Base-by-base conservation (phyloP, 2,888 invertebrate genomes). In the Hypena proboscidalis region DNA sequence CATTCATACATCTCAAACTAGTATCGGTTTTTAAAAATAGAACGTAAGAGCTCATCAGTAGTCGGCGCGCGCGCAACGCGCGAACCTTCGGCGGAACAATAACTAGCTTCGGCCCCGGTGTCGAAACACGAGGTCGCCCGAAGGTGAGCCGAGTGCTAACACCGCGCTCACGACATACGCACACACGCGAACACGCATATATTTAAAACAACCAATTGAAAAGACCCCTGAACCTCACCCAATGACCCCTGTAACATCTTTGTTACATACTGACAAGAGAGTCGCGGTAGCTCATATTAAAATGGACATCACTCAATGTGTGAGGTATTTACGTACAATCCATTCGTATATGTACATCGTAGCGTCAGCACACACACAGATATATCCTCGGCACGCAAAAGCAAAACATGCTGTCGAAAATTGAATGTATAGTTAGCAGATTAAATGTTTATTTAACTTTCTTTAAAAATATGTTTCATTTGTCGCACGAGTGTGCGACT, bases 111-210 rank as follows among this genome's bases (percentile, higher is more conserved):
- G 67, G 74, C 65, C 68, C 70, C 73, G 74, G 72, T 86, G 86
- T 86, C 81, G 87, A 89, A 83, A 86, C 85, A 69, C 88, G 90
- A 89, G 90, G 90, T 90, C 90, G 86, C 69, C 65, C 83, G 88
- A 88, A 90, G 89, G 90, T 90, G 89, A 90, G 69, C 74, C 78
- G 78, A 82, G 74, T 74, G 80, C 81, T 83, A 83, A 85, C 85
- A 80, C 80, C 73, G 67, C 73, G 69, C 77, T 80, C 88, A 86
- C 85, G 81, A 80, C 69, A 65, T 65, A 64, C 73, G 51, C 74
- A 72, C 70, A 74, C 65, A 62, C 46, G 37, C 11, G 42, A 32
- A 20, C 2, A 38, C 57, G 65, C 67, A 70, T 74, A 67, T 69
- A 75, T 71, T 67, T 69, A 65, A 61, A 55, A 63, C 61, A 57